These are phyloP conservation scores for Polydrusus cervinus DNA, from an alignment of 2,888 invertebrate species.

Conservation along the genomic window DNA sequence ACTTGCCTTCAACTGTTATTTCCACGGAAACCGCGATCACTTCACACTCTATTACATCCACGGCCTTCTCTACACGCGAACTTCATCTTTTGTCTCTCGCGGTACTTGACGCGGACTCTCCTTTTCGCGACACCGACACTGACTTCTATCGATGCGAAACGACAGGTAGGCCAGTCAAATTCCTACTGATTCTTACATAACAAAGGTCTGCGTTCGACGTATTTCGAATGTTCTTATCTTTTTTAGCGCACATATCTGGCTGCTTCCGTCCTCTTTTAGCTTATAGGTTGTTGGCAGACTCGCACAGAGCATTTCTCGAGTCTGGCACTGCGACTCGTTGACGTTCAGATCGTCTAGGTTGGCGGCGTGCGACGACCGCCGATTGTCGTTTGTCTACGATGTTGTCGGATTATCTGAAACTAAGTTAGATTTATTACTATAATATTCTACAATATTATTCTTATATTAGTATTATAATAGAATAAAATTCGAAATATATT, in stretches of 20 bases:
- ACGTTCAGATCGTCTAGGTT: constrained; percentile 50
- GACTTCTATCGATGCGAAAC: constrained; percentile 42
- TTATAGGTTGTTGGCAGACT: constrained; percentile 31
- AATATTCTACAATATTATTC: not conserved
- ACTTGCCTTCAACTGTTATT: constrained; percentile 13
- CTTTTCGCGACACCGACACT: constrained; percentile 42
- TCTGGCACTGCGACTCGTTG: constrained; percentile 47
- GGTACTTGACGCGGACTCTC: constrained; percentile 23
- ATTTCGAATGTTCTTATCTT: constrained; percentile 32
- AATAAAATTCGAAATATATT: no score
- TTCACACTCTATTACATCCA: constrained; percentile 26
- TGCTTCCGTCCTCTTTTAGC: constrained; percentile 35
- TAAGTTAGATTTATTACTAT: constrained; percentile 19
- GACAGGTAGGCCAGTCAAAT: constrained; percentile 46
- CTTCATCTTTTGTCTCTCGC: constrained; percentile 39
- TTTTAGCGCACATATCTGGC: constrained; percentile 12
- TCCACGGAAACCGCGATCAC: constrained; percentile 31
- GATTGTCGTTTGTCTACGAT: constrained; percentile 35
- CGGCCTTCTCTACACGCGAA: constrained; percentile 38
- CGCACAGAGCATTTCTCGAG: constrained; percentile 42
- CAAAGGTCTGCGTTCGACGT: constrained; percentile 47
- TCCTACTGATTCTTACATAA: constrained; percentile 54
- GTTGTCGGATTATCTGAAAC: constrained; percentile 36
- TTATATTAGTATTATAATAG: no score
- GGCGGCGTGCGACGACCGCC: constrained; percentile 51